Conservation (phyloP, 2,113 vertebrate species). For the Pleuronectes platessa region DNA sequence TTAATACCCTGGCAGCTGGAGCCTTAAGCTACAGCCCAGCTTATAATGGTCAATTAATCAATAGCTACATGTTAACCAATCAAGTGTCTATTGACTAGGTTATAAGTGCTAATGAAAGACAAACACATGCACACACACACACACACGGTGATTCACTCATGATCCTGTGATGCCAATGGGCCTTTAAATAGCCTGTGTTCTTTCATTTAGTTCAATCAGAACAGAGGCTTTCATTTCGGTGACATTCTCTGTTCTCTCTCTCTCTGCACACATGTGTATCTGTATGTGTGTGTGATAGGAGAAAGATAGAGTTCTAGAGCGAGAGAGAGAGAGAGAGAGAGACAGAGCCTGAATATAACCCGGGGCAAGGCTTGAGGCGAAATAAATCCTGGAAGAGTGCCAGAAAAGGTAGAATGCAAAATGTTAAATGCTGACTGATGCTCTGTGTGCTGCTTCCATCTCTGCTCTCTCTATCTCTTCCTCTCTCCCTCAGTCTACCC, state of each 20-base stretch:
- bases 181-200: constrained; percentile 47
- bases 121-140: constrained; percentile 17
- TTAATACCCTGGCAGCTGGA: constrained; percentile 8
- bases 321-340: constrained; percentile 10
- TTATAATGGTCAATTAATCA: constrained; percentile 56
- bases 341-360: constrained; percentile 55
- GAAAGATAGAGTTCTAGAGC: neutral
- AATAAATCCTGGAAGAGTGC: constrained; percentile 65
- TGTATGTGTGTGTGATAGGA: constrained; percentile 9
- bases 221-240: constrained; percentile 37
- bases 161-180: constrained; percentile 5
- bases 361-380: constrained; percentile 59
- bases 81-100: constrained; percentile 57
- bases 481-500: constrained; percentile 4
- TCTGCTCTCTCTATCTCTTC: constrained; percentile 12
- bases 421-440: constrained; percentile 69
- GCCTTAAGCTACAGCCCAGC: constrained; percentile 1
- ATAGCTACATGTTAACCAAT: constrained; percentile 69
- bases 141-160: neutral
- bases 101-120: constrained; percentile 61
- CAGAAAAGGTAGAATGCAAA: constrained; percentile 66
- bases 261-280: neutral
- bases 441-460: constrained; percentile 42
- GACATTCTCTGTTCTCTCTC: neutral
- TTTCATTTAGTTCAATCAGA: constrained; percentile 53